A percentile compares a stretch with the other conserved stretches of the same genome.
These are phyloP conservation scores for Macrotus californicus DNA, from an alignment of 2,113 vertebrate genomes.

Conservation along the genomic window DNA sequence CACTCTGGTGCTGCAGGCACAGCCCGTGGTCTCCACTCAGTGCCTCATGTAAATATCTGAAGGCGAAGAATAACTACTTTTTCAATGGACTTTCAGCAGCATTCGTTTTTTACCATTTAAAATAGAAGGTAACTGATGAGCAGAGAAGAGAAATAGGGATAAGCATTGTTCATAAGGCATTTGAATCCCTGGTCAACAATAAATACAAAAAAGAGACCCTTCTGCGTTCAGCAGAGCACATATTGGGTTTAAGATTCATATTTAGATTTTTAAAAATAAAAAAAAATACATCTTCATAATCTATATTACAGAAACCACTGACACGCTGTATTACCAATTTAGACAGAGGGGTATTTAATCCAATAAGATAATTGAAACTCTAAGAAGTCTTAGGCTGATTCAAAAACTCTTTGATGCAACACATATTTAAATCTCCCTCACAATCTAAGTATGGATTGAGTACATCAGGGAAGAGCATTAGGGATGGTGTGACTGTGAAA, in stretches of 20 bases:
- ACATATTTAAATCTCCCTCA: background rate
- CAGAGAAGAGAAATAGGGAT: background rate
- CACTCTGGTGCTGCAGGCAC: slow-evolving; percentile 43
- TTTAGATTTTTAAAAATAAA: slow-evolving; percentile 20
- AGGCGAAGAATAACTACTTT: slow-evolving; percentile 48
- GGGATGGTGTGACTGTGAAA: background rate
- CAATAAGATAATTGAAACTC: slow-evolving; percentile 31
- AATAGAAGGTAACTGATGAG: background rate
- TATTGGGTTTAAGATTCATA: background rate
- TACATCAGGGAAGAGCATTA: background rate
- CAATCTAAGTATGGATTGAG: slow-evolving; percentile 12
- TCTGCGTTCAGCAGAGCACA: background rate
- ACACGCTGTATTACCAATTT: background rate
- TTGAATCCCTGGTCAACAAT: background rate
- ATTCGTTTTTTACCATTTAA: slow-evolving; percentile 20
- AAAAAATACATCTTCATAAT: background rate
- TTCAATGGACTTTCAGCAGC: slow-evolving; percentile 36
- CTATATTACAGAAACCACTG: background rate
- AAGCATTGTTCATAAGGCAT: background rate
- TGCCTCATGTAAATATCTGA: slow-evolving; percentile 37
- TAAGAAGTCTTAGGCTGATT: slow-evolving; percentile 28
- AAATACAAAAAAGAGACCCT: background rate
- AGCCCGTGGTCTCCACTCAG: slow-evolving; percentile 21
- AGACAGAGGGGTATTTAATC: background rate
- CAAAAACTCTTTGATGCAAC: slow-evolving; percentile 36